These are phyloP conservation scores for Gallinago jamesoni DNA, from an alignment of 2,113 vertebrate genomes.

Conservation along the genomic window DNA sequence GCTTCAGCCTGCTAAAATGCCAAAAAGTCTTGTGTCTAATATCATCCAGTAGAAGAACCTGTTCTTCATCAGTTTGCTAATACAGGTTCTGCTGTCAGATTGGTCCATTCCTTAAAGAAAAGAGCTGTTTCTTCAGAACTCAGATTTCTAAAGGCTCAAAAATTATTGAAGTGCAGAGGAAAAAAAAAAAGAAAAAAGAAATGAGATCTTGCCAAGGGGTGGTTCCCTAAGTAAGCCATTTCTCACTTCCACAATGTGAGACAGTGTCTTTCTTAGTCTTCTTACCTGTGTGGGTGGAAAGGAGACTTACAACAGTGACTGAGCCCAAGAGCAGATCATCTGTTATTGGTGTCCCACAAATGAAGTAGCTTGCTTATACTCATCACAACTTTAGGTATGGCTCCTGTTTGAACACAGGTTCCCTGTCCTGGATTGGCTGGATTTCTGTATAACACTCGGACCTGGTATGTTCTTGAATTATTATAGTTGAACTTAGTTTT, in stretches of 20 bases:
- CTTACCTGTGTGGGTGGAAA: not conserved
- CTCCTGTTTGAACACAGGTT: not conserved
- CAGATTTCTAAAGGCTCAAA: not conserved
- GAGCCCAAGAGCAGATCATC: not conserved
- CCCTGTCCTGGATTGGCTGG: not conserved
- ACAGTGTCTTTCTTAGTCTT: not conserved
- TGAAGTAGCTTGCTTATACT: not conserved
- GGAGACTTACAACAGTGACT: not conserved
- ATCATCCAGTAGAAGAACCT: not conserved
- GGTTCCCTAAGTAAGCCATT: not conserved
- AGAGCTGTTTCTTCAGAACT: not conserved
- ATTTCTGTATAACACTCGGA: not conserved
- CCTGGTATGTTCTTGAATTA: slow-evolving; percentile 54
- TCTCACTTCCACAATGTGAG: not conserved
- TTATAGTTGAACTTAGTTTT: not conserved
- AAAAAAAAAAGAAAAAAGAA: not conserved
- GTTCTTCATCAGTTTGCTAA: not conserved
- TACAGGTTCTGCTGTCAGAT: not conserved
- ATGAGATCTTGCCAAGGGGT: slow-evolving; percentile 13
- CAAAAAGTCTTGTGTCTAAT: not conserved
- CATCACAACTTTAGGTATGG: not conserved
- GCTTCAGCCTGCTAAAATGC: not conserved
- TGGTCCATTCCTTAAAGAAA: not conserved
- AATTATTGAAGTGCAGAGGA: not conserved
- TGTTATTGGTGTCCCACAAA: not conserved